Percentiles rank a stretch among this genome's conserved stretches.
phyloP scores from a whole-genome alignment of 1,140 invertebrate species.

The Lepidurus packardi region DNA sequence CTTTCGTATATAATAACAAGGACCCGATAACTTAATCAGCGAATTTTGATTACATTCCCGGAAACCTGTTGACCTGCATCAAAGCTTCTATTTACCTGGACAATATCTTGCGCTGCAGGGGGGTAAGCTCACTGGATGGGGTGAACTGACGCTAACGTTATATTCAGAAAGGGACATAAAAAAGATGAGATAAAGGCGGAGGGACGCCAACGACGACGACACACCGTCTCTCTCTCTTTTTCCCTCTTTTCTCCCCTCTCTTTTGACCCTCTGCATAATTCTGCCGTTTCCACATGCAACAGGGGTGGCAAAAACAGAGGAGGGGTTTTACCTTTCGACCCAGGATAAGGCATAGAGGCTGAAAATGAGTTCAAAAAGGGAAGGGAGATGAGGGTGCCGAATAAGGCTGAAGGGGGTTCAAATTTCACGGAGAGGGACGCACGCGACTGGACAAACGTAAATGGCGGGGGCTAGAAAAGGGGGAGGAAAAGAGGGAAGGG shows the following conservation, averaged over 20 bases:
- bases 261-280: constrained; percentile 3
- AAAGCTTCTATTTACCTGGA: background rate
- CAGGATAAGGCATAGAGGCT: constrained; percentile 27
- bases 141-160: constrained; percentile 7
- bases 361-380: background rate
- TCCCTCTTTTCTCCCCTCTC: background rate
- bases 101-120: background rate
- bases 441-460: constrained; percentile 3
- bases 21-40: constrained; percentile 14
- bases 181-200: background rate
- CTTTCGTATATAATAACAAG: background rate
- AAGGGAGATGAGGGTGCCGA: background rate
- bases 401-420: background rate
- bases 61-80: constrained; percentile 17
- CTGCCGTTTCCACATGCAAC: background rate
- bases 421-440: constrained; percentile 9
- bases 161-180: background rate
- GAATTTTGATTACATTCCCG: constrained; percentile 9
- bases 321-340: constrained; percentile 27
- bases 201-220: background rate
- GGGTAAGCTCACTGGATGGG: background rate
- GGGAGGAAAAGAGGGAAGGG: background rate
- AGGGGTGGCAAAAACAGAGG: background rate
- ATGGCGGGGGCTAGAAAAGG: background rate
- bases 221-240: background rate